Percentiles rank a stretch among this genome's conserved stretches.
Conservation (phyloP, 2,797 vertebrate species). For the Alcedo atthis region DNA sequence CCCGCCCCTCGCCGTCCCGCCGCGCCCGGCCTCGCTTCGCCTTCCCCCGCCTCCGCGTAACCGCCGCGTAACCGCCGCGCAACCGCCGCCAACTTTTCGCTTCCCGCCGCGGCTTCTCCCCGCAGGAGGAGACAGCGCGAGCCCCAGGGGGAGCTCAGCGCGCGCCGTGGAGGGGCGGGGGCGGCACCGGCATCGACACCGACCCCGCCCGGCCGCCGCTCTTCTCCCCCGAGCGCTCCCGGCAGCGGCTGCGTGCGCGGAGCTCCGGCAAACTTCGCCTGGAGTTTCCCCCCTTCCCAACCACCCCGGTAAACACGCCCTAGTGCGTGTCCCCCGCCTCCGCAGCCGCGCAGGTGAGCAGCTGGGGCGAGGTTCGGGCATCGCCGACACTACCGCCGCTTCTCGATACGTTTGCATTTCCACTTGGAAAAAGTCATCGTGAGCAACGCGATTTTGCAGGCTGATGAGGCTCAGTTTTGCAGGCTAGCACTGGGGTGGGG, state of each 20-base stretch:
- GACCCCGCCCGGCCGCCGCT: neutral
- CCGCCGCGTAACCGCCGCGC: neutral
- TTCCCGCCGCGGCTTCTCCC: neutral
- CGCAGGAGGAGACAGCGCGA: no score
- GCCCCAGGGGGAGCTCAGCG: slow-evolving; percentile 51
- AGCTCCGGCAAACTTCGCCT: neutral
- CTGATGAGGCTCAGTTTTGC: slow-evolving; percentile 71
- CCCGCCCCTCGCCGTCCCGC: neutral
- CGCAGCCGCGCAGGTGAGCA: slow-evolving; percentile 47
- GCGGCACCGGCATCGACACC: neutral
- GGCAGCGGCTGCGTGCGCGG: neutral
- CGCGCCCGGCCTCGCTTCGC: neutral
- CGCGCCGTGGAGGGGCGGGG: neutral
- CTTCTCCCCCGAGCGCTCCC: no score
- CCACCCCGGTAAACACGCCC: neutral
- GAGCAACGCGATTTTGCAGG: slow-evolving; percentile 65
- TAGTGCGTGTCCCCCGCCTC: neutral
- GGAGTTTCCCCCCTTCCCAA: neutral
- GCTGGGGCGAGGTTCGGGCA: slow-evolving; percentile 33
- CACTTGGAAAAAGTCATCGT: slow-evolving; percentile 62
- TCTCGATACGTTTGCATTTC: slow-evolving; percentile 48
- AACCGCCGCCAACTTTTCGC: neutral
- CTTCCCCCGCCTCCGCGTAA: neutral
- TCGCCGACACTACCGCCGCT: neutral
- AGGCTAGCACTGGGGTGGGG: slow-evolving; percentile 40